Evolutionary conservation across 2,888 invertebrate genomes (phyloP).

Genomic region (Platycheirus albimanus): DNA sequence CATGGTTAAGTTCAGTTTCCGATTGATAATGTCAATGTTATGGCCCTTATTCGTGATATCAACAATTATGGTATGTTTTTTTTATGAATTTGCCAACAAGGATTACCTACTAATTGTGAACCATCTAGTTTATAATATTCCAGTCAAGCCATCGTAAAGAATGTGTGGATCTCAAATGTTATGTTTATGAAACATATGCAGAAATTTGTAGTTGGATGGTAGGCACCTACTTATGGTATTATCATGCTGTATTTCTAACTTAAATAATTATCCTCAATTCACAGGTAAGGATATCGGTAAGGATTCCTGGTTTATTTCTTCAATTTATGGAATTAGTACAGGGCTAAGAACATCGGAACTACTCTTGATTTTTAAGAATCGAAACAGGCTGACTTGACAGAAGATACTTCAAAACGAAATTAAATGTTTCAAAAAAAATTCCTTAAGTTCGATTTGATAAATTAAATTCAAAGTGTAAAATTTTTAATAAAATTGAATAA

Average conservation of each 20-base stretch:
- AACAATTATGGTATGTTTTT: slow-evolving; percentile 20
- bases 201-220: slow-evolving; percentile 19
- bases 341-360: background rate
- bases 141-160: background rate
- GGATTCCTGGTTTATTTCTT: background rate
- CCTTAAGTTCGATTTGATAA: background rate
- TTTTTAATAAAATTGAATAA: slow-evolving; percentile 15
- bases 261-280: background rate
- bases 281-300: background rate
- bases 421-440: slow-evolving; percentile 27
- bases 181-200: background rate
- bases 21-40: slow-evolving; percentile 42
- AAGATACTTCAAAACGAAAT: background rate
- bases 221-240: background rate
- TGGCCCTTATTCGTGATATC: slow-evolving; percentile 35
- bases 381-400: slow-evolving; percentile 15
- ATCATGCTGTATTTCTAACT: background rate
- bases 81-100: background rate
- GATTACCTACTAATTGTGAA: background rate
- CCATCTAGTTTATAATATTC: slow-evolving; percentile 23
- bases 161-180: background rate
- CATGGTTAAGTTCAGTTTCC: slow-evolving; percentile 75
- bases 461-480: slow-evolving; percentile 10
- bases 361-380: slow-evolving; percentile 8
- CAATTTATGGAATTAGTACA: background rate